Evolutionary conservation across 2,888 invertebrate genomes (phyloP), one percentile per base, ranked within the genome.

Genomic region (Drosophila neotestacea): DNA sequence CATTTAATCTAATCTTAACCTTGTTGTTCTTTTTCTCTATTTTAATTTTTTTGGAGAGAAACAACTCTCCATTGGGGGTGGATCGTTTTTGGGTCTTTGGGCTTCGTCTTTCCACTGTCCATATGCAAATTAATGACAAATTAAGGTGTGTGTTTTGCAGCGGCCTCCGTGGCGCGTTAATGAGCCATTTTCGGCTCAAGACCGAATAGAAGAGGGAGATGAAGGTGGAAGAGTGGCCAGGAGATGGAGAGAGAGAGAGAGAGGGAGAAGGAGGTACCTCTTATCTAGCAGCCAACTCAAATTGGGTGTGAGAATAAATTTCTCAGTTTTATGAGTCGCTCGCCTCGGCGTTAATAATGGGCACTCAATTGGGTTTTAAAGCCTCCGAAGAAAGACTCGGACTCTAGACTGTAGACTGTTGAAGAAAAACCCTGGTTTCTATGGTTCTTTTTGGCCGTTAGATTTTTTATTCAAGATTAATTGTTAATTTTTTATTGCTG

Each of bases 221-320:
- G 22, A 11, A 28, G 11, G 5, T 11, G 10, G 38, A 5, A 44
- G 54, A 32, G 30, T 10, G 10, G 3, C 7, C 6, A 4, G 30
- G 32, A 13, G 52, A 34, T 47, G 22, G 59, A 46, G 16, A 30
- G 22, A 39, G 4, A 22, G 30, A 39, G 4, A 22, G 16, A 16
- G 16, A 16, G n/a, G n/a, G 16, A 16, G 16, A 16, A 16, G 13
- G 32, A 34, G 34, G 10, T 7, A 50, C 55, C 55, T 41, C 63
- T 79, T 83, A 83, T 85, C 84, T 83, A 50, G 70, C 71, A 51
- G 67, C 50, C 70, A 54, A 70, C 75, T 82, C 77, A 81, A 88
- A 88, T 87, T 88, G 85, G 88, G 88, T 89, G 88, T 88, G 89
- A 89, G 89, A 89, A 89, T 85, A 88, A 85, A 88, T 85, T 88